Percentiles rank a stretch among this genome's conserved stretches.
These are phyloP conservation scores for Silurus lanzhouensis DNA, from an alignment of 2,797 vertebrate species.

Conservation along the genomic window DNA sequence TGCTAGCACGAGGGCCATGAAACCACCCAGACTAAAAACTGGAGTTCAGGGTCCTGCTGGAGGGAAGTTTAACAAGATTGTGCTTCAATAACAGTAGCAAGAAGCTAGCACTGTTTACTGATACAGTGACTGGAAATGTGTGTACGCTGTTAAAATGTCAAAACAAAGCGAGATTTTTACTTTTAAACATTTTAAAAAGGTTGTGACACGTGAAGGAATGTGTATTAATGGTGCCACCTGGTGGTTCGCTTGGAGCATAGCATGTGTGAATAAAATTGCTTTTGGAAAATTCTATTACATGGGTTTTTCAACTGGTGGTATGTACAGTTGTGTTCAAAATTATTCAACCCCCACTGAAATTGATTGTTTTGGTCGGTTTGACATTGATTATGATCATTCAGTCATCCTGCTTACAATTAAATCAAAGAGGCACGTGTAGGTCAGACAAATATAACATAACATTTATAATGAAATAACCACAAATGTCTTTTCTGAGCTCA, in stretches of 20 bases:
- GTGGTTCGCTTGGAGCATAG: not conserved
- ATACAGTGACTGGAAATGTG: not conserved
- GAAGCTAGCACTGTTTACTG: not conserved
- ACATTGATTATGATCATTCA: too few species aligned
- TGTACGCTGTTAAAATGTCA: not conserved
- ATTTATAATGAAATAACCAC: too few species aligned
- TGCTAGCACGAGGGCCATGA: not conserved
- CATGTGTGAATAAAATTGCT: too few species aligned
- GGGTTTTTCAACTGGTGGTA: too few species aligned
- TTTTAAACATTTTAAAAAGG: not conserved
- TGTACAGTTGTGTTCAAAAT: too few species aligned
- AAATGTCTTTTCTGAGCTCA: too few species aligned
- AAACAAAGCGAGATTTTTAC: not conserved
- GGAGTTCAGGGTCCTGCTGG: constrained; percentile 65
- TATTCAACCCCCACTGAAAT: too few species aligned
- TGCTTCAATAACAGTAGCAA: not conserved
- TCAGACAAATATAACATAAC: too few species aligned
- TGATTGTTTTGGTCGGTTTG: too few species aligned
- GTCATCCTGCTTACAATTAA: too few species aligned
- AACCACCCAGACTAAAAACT: constrained; percentile 29
- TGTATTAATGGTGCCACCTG: not conserved
- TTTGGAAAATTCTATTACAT: too few species aligned
- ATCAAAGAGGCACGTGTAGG: too few species aligned
- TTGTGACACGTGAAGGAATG: not conserved
- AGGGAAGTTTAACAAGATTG: constrained; percentile 27